Evolutionary conservation across 2,113 vertebrate species (phyloP).

Genomic region (Poeciliopsis prolifica): DNA sequence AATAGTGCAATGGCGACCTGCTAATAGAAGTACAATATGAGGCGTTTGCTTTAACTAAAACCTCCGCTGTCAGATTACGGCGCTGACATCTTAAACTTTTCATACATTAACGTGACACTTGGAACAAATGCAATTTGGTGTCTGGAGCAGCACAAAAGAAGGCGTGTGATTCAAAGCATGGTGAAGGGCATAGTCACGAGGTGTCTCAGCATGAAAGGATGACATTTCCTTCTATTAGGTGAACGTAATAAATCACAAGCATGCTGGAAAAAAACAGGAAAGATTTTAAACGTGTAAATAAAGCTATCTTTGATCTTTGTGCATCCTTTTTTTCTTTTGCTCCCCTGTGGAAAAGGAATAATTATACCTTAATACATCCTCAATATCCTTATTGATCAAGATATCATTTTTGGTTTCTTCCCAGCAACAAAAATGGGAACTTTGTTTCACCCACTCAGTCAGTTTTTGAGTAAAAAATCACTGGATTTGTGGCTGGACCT

Average conservation of each 20-base stretch:
- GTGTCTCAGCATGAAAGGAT: conserved; percentile 50
- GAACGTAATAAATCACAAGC: conserved; percentile 44
- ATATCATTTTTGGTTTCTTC: too few relatives aligned
- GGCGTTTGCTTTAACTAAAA: conserved; percentile 80
- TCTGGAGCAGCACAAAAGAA: conserved; percentile 52
- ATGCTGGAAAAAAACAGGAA: conserved; percentile 20
- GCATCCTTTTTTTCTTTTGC: conserved; percentile 1
- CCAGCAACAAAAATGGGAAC: too few relatives aligned
- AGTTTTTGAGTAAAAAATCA: too few relatives aligned
- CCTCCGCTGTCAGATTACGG: conserved; percentile 80
- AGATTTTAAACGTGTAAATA: conserved; percentile 2
- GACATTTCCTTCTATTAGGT: conserved; percentile 61
- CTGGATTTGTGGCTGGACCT: too few relatives aligned
- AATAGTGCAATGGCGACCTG: conserved; percentile 76
- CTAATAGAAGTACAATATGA: conserved; percentile 81
- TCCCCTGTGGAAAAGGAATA: conserved; percentile 18
- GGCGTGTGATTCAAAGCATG: conserved; percentile 30
- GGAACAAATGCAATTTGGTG: conserved; percentile 77
- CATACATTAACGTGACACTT: conserved; percentile 76
- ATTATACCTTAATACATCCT: background rate
- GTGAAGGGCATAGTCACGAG: conserved; percentile 53
- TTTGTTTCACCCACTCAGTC: too few relatives aligned
- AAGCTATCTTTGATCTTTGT: conserved; percentile 9
- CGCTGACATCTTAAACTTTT: conserved; percentile 76
- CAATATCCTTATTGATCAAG: too few relatives aligned